Percentiles rank a stretch among this genome's conserved stretches.
phyloP scores from a whole-genome alignment of 2,113 vertebrate genomes.

The Ramphastos sulfuratus region DNA sequence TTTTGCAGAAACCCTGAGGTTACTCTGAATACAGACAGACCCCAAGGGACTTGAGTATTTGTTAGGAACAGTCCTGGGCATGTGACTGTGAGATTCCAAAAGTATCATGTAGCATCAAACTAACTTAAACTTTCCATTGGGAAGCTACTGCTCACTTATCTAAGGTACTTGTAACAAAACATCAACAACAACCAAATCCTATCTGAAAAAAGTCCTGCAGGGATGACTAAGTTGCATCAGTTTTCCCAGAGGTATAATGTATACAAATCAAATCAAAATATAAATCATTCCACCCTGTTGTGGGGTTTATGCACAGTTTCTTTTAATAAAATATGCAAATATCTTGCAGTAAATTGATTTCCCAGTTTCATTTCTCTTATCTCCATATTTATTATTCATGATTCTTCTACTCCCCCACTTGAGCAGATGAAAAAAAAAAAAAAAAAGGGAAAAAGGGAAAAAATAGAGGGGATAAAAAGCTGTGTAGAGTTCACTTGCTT shows the following conservation, averaged over 20 bases:
- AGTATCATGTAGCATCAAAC: neutral
- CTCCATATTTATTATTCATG: conserved; percentile 85
- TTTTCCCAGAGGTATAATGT: conserved; percentile 70
- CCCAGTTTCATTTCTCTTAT: conserved; percentile 84
- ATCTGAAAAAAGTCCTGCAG: conserved; percentile 38
- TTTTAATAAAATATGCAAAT: conserved; percentile 90
- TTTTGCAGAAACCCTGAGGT: conserved; percentile 52
- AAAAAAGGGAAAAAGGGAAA: neutral
- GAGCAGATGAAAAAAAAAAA: conserved; percentile 12
- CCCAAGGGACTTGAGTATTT: neutral
- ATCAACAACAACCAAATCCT: conserved; percentile 50
- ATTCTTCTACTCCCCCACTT: conserved; percentile 69
- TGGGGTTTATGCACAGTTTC: conserved; percentile 77
- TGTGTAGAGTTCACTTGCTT: conserved; percentile 55
- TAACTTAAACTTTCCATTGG: neutral
- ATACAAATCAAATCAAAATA: conserved; percentile 82
- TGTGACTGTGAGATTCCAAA: neutral
- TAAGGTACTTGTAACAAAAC: conserved; percentile 33
- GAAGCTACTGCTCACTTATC: neutral
- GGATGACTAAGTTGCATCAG: conserved; percentile 61
- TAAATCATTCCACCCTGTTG: conserved; percentile 75
- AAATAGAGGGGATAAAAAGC: neutral
- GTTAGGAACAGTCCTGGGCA: neutral
- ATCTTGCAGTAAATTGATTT: conserved; percentile 86
- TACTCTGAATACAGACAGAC: neutral